Percentiles rank a stretch among this genome's conserved stretches.
These are phyloP conservation scores for Sander lucioperca DNA, from an alignment of 2,113 vertebrate genomes.

Conservation along the genomic window DNA sequence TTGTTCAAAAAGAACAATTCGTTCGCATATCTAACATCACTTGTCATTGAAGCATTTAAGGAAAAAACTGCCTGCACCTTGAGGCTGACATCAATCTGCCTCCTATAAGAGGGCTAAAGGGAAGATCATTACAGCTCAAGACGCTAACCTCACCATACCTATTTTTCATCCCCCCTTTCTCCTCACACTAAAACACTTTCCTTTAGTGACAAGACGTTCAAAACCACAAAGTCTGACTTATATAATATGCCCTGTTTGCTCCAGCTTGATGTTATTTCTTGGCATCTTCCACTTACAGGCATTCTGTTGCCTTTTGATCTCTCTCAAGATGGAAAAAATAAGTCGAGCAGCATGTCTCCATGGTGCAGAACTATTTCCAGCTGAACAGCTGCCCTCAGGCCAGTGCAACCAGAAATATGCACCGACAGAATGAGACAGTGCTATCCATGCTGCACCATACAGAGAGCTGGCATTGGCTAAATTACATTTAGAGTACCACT, in stretches of 20 bases:
- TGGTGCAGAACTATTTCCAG: constrained; percentile 78
- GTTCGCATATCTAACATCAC: too few relatives aligned
- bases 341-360: constrained; percentile 71
- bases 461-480: not conserved
- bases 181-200: not conserved
- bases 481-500: constrained; percentile 2
- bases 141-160: not conserved
- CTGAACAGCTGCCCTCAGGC: constrained; percentile 69
- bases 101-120: constrained; percentile 9
- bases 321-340: constrained; percentile 62
- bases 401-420: constrained; percentile 61
- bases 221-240: constrained; percentile 38
- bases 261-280: constrained; percentile 45
- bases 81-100: constrained; percentile 18
- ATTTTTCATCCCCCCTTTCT: not conserved
- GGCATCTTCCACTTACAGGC: constrained; percentile 63
- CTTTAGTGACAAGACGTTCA: constrained; percentile 22
- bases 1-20: too few relatives aligned
- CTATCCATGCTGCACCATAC: constrained; percentile 10
- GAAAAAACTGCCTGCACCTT: not conserved
- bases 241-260: constrained; percentile 46
- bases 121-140: constrained; percentile 22
- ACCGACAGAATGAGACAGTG: constrained; percentile 20
- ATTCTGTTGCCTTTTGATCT: constrained; percentile 70
- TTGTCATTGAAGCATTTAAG: not conserved